Conservation (phyloP, 2,888 invertebrate species). For the Ochropleura plecta region DNA sequence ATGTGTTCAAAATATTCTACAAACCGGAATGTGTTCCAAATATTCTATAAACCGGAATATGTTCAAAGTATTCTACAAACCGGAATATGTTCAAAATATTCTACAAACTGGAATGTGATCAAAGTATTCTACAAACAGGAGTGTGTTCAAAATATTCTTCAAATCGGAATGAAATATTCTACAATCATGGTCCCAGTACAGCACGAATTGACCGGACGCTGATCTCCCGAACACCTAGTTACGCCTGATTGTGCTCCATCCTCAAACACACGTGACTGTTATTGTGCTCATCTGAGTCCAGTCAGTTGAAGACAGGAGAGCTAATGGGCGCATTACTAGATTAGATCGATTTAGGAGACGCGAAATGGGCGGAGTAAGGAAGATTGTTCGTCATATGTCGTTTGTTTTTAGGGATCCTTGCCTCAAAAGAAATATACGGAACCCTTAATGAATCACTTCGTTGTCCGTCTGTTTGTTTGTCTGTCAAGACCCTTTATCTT, state of each 20-base stretch:
- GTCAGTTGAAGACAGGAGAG: neutral
- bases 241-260: constrained; percentile 38
- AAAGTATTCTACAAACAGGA: neutral
- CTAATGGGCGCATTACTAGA: constrained; percentile 26
- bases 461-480: no score
- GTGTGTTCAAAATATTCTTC: neutral
- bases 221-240: constrained; percentile 43
- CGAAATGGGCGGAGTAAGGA: neutral
- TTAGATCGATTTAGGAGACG: constrained; percentile 21
- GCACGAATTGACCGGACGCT: constrained; percentile 52
- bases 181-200: constrained; percentile 25
- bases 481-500: no score
- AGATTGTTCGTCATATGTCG: neutral
- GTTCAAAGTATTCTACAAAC: no score
- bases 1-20: no score
- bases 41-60: no score
- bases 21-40: no score
- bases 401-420: neutral
- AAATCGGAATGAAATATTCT: neutral
- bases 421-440: no score
- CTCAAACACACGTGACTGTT: constrained; percentile 30
- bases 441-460: no score
- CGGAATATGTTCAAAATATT: no score
- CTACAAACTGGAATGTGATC: no score
- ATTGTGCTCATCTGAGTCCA: constrained; percentile 21